Percentiles rank a stretch among this genome's conserved stretches.
phyloP scores from a whole-genome alignment of 2,113 vertebrate species.

The Panthera uncia region DNA sequence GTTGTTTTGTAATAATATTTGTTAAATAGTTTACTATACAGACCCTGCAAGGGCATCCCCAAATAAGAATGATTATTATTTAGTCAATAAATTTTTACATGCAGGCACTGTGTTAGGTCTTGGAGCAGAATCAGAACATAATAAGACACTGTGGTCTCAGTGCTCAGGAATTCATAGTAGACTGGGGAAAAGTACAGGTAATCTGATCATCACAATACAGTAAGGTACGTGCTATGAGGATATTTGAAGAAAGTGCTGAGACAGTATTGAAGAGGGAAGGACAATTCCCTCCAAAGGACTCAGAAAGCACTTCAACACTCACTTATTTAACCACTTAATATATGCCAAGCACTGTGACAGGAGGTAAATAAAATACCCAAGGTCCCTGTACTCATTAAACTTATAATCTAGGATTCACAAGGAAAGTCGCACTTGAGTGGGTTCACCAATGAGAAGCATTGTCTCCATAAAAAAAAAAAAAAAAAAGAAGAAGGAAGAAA shows the following conservation, averaged over 20 bases:
- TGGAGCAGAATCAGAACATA: slow-evolving; percentile 13
- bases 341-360: background rate
- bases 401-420: slow-evolving; percentile 25
- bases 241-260: background rate
- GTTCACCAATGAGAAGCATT: background rate
- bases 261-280: background rate
- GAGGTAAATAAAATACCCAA: slow-evolving; percentile 38
- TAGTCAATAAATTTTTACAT: background rate
- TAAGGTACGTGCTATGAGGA: background rate
- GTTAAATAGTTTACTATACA: background rate
- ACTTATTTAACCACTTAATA: slow-evolving; percentile 34
- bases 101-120: background rate
- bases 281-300: background rate
- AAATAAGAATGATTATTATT: slow-evolving; percentile 1
- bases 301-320: slow-evolving; percentile 18
- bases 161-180: background rate
- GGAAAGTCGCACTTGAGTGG: background rate
- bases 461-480: slow-evolving; percentile 2
- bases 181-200: background rate
- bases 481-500: background rate
- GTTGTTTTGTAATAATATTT: background rate
- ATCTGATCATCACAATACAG: background rate
- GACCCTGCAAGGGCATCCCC: background rate
- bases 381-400: background rate
- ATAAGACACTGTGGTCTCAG: background rate